Evolutionary conservation across 2,113 vertebrate species (phyloP).

Genomic region (Oncorhynchus keta): DNA sequence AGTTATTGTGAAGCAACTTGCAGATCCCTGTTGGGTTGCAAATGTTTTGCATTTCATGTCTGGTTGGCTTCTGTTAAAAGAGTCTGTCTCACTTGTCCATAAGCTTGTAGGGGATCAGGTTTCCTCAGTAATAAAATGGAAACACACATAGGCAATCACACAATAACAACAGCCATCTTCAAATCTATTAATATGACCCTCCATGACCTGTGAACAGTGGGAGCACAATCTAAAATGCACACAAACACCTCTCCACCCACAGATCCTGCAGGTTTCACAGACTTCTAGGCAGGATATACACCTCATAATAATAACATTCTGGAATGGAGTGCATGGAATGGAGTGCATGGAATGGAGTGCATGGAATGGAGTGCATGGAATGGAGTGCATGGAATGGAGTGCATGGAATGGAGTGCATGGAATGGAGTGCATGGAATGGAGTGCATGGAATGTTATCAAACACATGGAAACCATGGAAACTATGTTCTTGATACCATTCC

Average conservation of each 20-base stretch:
- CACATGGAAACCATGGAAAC: no score
- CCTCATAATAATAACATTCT: no score
- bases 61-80: background rate
- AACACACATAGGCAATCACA: background rate
- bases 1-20: conserved; percentile 25
- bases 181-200: conserved; percentile 3
- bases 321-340: no score
- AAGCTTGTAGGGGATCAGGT: conserved; percentile 5
- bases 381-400: no score
- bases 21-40: conserved; percentile 32
- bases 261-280: conserved; percentile 22
- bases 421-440: no score
- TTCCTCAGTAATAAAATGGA: conserved; percentile 24
- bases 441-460: no score
- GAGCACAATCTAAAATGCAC: conserved; percentile 4
- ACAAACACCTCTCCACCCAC: background rate
- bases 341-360: no score
- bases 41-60: conserved; percentile 34
- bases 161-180: conserved; percentile 4
- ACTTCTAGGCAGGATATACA: conserved; percentile 36
- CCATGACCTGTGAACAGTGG: background rate
- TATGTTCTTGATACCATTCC: no score
- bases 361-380: no score
- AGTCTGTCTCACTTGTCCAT: conserved; percentile 26
- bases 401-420: no score